Base-by-base conservation (phyloP, 2,113 vertebrate species). In the Stigmatopora argus region DNA sequence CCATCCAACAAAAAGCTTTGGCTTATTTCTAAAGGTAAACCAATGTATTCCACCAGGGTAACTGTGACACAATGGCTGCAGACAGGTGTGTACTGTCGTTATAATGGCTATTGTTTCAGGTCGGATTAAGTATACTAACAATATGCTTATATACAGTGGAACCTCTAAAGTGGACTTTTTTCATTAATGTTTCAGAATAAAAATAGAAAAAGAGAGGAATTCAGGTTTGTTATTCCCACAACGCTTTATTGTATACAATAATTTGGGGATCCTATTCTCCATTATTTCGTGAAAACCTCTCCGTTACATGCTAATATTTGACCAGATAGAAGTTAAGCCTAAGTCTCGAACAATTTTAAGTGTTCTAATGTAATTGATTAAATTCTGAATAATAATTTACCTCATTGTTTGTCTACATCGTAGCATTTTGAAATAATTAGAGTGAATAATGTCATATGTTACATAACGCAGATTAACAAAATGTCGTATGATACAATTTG, bases 1-100 rank as follows among this genome's bases (percentile, higher is more conserved):
- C 38, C 55, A 58, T 44, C 26, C 26, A 31, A 31, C 1, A 31
- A 63, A 53, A 75, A 73, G 52, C 62, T 73, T 78, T 71, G 68
- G 81, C 76, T 76, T 56, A 57, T 69, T 78, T 64, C 34, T 60
- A 72, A 86, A 83, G 70, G 74, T 77, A 83, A 61, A 45, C 12
- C 41, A 45, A 45, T 44, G 64, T 47, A 51, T 52, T 51, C 21
- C 45, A 59, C 64, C 69, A 69, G 59, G n/a, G 73, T 64, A 73
- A 62, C 67, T 58, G 59, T 64, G 53, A 70, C 66, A 60, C 55
- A 3, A 78, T 69, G 74, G 70, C 78, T 82, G 52, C 60, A 64
- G 34, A 26, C 12, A 15, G 66, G 69, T 67, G 31, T 56, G 62
- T 31, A 41, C 26, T 12, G 60, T 61, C 52, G 57, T 63, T 72